A percentile compares a stretch with the other conserved stretches of the same genome.
phyloP scores from a whole-genome alignment of 2,888 invertebrate species.

The Cheilosia impressa region DNA sequence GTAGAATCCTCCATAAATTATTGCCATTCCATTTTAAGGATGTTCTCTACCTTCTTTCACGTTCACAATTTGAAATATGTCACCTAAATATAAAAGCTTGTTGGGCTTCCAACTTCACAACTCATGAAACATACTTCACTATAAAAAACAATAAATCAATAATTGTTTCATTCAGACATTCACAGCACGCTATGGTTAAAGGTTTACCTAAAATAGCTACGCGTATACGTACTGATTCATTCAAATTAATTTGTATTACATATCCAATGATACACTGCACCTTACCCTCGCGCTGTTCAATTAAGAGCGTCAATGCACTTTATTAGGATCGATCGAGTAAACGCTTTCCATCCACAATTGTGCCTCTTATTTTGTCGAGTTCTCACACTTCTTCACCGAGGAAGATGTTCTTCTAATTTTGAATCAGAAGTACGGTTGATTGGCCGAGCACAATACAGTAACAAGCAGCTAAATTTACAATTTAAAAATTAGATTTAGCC shows the following conservation, averaged over 20 bases:
- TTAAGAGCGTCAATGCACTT: conserved; percentile 7
- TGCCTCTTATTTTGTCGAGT: not conserved
- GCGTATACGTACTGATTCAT: not conserved
- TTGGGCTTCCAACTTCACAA: too few species aligned
- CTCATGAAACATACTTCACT: too few species aligned
- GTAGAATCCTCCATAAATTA: too few species aligned
- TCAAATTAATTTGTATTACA: not conserved
- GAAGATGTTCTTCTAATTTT: conserved; percentile 6
- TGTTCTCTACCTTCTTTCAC: too few species aligned
- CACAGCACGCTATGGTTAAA: too few species aligned
- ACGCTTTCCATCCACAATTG: not conserved
- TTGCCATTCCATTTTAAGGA: too few species aligned
- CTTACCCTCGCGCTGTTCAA: not conserved
- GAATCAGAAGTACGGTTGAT: not conserved
- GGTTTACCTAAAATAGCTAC: not conserved
- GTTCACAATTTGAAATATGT: too few species aligned
- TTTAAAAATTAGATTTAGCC: conserved; percentile 12
- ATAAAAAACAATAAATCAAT: too few species aligned
- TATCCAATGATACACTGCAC: not conserved
- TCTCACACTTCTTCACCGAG: not conserved
- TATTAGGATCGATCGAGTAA: conserved; percentile 1
- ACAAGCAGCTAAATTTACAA: conserved; percentile 6
- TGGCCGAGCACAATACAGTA: not conserved
- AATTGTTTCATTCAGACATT: too few species aligned
- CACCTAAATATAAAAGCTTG: too few species aligned